A percentile compares a stretch with the other conserved stretches of the same genome.
Evolutionary conservation across 2,888 invertebrate species (phyloP).

Genomic region (Lasioglossum vierecki): DNA sequence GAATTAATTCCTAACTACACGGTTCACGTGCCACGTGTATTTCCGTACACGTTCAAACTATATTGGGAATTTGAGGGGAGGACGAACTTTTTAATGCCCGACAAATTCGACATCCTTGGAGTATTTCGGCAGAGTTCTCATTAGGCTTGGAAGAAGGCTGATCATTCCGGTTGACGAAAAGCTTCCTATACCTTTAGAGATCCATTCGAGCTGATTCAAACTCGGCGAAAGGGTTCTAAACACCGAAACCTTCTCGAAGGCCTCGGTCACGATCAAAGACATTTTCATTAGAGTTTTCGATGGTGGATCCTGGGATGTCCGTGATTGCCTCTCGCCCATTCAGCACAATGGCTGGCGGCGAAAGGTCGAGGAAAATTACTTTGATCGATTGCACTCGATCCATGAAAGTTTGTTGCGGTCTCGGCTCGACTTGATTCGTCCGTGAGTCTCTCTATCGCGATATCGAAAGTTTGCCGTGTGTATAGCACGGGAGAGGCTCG

Average conservation of each 20-base stretch:
- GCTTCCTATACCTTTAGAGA: too few species aligned
- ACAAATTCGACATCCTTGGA: too few species aligned
- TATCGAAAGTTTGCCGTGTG: neutral
- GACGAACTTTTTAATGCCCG: neutral
- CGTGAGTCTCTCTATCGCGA: neutral
- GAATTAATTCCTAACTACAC: too few species aligned
- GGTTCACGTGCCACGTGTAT: too few species aligned
- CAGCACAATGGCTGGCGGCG: neutral
- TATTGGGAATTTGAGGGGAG: neutral
- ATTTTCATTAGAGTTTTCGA: constrained; percentile 8
- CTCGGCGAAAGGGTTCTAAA: too few species aligned
- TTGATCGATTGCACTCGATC: neutral
- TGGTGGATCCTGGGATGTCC: neutral
- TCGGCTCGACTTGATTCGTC: neutral
- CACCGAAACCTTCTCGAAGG: too few species aligned
- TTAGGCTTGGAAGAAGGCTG: too few species aligned
- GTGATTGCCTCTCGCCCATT: neutral
- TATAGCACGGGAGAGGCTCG: neutral
- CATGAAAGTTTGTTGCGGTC: neutral
- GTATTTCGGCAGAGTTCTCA: too few species aligned
- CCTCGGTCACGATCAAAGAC: neutral
- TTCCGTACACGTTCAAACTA: neutral
- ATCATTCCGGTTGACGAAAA: too few species aligned
- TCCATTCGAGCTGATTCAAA: too few species aligned
- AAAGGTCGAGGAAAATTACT: neutral